Conservation (phyloP, 2,888 invertebrate genomes). For the Ellobium chinense region DNA sequence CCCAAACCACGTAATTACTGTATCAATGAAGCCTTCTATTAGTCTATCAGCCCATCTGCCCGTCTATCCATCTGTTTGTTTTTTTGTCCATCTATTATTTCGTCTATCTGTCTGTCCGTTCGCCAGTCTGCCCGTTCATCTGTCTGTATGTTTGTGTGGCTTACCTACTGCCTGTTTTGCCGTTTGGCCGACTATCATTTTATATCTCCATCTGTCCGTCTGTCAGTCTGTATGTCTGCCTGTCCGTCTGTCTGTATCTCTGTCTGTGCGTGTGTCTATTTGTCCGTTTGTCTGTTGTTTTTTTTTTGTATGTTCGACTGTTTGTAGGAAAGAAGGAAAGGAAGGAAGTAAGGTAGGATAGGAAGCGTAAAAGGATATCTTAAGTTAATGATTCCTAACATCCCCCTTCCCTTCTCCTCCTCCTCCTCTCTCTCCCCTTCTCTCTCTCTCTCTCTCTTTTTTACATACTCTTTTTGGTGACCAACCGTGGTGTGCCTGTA, state of each 20-base stretch:
- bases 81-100: not conserved
- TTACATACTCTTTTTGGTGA: no score
- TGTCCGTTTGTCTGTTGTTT: not conserved
- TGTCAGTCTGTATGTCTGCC: not conserved
- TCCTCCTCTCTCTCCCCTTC: not conserved
- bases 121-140: not conserved
- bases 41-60: not conserved
- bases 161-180: not conserved
- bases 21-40: not conserved
- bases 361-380: no score
- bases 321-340: no score
- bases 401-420: not conserved
- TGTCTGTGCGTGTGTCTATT: not conserved
- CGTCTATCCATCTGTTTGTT: not conserved
- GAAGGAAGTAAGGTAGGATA: no score
- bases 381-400: no score
- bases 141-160: not conserved
- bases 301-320: not conserved
- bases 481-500: no score
- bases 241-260: not conserved
- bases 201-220: not conserved
- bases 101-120: not conserved
- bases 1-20: no score
- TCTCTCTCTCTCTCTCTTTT: conserved; percentile 30
- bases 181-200: not conserved